phyloP scores from a whole-genome alignment of 2,113 vertebrate genomes.

The human (Homo sapiens) region DNA sequence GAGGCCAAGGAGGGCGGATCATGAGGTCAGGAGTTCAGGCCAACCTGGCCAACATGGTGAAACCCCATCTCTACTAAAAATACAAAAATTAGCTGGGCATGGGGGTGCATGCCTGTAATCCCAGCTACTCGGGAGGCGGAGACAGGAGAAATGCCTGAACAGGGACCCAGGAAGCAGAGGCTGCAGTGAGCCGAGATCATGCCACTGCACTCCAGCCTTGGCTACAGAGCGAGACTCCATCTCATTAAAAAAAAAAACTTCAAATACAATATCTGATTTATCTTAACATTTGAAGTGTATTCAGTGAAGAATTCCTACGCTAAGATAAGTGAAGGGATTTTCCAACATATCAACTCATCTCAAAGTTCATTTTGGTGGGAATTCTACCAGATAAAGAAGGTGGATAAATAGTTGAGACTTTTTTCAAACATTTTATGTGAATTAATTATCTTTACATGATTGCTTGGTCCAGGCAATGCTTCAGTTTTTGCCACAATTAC shows the following conservation, averaged over 20 bases:
- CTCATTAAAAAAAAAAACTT: background rate
- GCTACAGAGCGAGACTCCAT: too few relatives aligned
- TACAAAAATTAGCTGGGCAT: too few relatives aligned
- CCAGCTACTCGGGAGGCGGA: too few relatives aligned
- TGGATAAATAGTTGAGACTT: background rate
- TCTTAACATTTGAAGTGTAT: background rate
- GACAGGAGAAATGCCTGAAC: too few relatives aligned
- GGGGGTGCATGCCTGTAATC: too few relatives aligned
- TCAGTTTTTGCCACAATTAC: background rate
- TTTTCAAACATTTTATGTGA: slow-evolving; percentile 5
- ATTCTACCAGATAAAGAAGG: slow-evolving; percentile 34
- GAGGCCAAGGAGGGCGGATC: too few relatives aligned
- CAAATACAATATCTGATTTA: background rate
- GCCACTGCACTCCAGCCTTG: too few relatives aligned
- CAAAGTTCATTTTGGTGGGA: slow-evolving; percentile 18
- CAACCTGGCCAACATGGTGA: too few relatives aligned
- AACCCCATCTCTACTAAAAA: too few relatives aligned
- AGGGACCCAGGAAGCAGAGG: too few relatives aligned
- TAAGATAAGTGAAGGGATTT: background rate
- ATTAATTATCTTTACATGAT: slow-evolving; percentile 3
- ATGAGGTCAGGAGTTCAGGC: too few relatives aligned
- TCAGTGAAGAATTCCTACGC: background rate
- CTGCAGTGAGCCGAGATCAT: too few relatives aligned
- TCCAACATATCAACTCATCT: background rate
- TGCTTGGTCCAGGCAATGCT: slow-evolving; percentile 6